Percentiles rank a stretch among this genome's conserved stretches.
Evolutionary conservation across 2,888 invertebrate species (phyloP).

Genomic region (Stenotaenia linearis): DNA sequence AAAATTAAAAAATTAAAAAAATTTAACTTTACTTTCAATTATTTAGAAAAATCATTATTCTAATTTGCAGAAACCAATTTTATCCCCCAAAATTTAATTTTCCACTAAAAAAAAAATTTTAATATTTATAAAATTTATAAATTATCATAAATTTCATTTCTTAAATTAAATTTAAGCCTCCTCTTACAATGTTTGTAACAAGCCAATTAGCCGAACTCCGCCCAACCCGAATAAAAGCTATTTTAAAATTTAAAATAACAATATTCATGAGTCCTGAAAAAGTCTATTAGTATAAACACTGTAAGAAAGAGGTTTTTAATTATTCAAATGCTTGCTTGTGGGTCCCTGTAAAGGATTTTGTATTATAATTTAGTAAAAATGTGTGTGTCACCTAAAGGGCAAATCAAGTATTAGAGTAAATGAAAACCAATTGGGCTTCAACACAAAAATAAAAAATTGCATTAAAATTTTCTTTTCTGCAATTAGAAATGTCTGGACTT

Average conservation of each 20-base stretch:
- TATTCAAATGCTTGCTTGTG: conserved; percentile 29
- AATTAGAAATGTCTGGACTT: neutral
- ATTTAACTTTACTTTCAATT: neutral
- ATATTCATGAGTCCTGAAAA: conserved; percentile 14
- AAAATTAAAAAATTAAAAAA: neutral
- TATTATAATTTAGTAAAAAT: neutral
- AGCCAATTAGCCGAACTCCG: neutral
- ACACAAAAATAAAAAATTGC: neutral
- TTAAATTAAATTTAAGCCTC: no score
- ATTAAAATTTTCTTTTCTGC: neutral
- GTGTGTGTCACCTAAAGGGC: conserved; percentile 27
- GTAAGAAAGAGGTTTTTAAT: conserved; percentile 23
- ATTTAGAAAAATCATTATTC: neutral
- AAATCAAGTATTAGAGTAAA: conserved; percentile 26
- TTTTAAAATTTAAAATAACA: neutral
- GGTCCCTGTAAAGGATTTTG: conserved; percentile 27
- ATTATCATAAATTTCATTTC: no score
- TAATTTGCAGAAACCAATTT: neutral
- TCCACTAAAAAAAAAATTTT: neutral
- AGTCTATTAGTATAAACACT: conserved; percentile 29
- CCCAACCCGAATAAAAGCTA: neutral
- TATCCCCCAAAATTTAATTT: neutral
- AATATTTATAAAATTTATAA: no score
- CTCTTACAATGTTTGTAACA: neutral
- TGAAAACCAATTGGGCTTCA: neutral